Base-by-base conservation (phyloP, 1,140 invertebrate genomes). In the Drosophila nigrodunni region DNA sequence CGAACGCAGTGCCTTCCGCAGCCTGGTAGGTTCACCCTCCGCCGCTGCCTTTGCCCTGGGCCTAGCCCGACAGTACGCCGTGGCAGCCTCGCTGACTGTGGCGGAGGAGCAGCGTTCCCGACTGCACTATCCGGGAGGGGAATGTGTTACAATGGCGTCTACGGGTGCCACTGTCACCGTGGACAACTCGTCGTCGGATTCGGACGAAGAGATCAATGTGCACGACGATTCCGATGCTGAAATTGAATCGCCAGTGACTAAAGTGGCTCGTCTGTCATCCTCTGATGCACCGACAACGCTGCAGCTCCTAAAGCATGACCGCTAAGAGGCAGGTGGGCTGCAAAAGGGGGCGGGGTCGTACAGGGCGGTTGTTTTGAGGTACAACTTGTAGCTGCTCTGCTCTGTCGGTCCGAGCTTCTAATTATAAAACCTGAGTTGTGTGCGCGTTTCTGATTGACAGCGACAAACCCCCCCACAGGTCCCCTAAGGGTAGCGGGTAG, bases 1-100 rank as follows among this genome's bases (percentile, higher is more conserved):
- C 81, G 96, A 97, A 93, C 96, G 97, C 94, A 97, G 96, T 91
- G 96, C 97, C 7, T 97, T 97, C 91, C 95, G 96, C 57, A 95
- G 91, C 94, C 94, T 96, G 77, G 93, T 94, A 78, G 93, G 94
- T 82, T 92, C 92, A 34, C 78, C 92, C 52, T 80, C 93, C 25
- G 86, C 88, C 46, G 70, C 92, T 80, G 92, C 93, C 91, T 93
- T 93, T 89, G 78, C 92, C 91, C 72, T 92, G 83, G 91, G 93
- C 74, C 70, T 94, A 90, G 52, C 94, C 90, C 58, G 94, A 87
- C 71, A 92, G 93, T 88, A 94, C 92, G 92, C 93, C 52, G 83
- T 87, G 52, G 83, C 83, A 2, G 82, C 94, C 76, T 93, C 92
- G 34, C 82, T 92, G 62, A 94, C 94, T 60, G 86, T 85, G 7